Evolutionary conservation across 1,140 invertebrate genomes (phyloP).

Genomic region (Coptotermes formosanus): DNA sequence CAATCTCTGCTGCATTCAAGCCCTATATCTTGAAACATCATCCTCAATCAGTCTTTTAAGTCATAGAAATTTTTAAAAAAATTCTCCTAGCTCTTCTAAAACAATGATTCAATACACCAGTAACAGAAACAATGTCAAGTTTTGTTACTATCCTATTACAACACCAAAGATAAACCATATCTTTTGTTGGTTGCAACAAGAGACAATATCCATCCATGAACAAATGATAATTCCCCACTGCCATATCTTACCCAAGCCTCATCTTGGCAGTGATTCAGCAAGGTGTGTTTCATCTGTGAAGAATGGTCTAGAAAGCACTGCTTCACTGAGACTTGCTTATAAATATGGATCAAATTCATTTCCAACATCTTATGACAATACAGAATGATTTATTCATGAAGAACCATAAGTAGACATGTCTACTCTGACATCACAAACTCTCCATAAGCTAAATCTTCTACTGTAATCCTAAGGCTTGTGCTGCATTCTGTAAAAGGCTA

Average conservation of each 20-base stretch:
- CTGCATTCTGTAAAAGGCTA: not conserved
- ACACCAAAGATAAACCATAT: not conserved
- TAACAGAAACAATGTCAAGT: not conserved
- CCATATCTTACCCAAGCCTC: conserved; percentile 7
- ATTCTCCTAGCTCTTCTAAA: not conserved
- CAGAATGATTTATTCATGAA: not conserved
- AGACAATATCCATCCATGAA: not conserved
- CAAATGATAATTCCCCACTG: not conserved
- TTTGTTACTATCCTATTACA: not conserved
- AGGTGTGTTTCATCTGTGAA: too few relatives aligned
- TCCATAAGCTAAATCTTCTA: not conserved
- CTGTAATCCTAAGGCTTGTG: not conserved
- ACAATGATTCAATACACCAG: conserved; percentile 14
- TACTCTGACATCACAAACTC: not conserved
- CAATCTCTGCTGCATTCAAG: conserved; percentile 28
- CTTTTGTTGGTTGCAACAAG: not conserved
- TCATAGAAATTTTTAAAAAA: conserved; percentile 25
- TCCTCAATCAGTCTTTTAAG: conserved; percentile 33
- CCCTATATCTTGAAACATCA: conserved; percentile 29
- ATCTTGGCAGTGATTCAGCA: too few relatives aligned
- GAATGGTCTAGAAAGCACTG: too few relatives aligned
- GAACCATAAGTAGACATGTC: not conserved
- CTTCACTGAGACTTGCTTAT: not conserved
- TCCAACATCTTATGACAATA: not conserved
- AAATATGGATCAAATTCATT: not conserved